Base-by-base conservation (phyloP, 1,140 invertebrate genomes). In the Scaptomyza montana region DNA sequence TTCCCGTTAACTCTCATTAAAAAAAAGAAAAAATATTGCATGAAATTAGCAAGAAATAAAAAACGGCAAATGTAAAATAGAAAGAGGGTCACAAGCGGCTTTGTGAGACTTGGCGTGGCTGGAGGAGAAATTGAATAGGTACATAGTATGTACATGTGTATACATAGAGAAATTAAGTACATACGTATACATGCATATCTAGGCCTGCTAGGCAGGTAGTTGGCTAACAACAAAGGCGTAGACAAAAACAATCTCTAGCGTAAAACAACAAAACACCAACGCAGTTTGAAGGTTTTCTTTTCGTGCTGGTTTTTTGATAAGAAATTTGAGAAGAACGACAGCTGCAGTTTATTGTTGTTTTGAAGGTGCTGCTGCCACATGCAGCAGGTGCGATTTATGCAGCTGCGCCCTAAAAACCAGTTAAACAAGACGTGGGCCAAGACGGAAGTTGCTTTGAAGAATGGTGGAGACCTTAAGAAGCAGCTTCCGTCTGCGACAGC, bases 241-340 rank as follows among this genome's bases (percentile, higher is more conserved):
- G 30, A 21, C n/a, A 51, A 30, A 28, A 54, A 36, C n/a, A 62
- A n/a, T 51, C 33, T 49, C 39, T 51, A 4, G 21, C 21, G 3
- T 16, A 16, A 16, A 16, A 16, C 16, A 25, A 25, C 21, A 25
- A 25, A 55, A 41, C 6, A 54, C 25, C 30, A 13, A 28, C 30
- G 30, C 30, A 33, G 30, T 7, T 33, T 33, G 30, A 33, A 56
- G 57, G 65, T 63, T 68, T 68, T 61, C 28, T 16, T 36, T 51
- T 64, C 51, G 50, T 84, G 16, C 16, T 16, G 16, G 16, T 16
- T 16, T 16, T 16, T 16, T 86, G 78, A 86, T 78, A 86, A 87
- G 82, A 86, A 86, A 87, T 77, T 76, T 50, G 67, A 86, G 82
- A 65, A 56, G 45, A 78, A 65, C 50, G 82, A 64, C 81, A 87